A percentile compares a stretch with the other conserved stretches of the same genome.
These are phyloP conservation scores for Cochlearius cochlearius DNA, from an alignment of 2,113 vertebrate species.

Conservation along the genomic window DNA sequence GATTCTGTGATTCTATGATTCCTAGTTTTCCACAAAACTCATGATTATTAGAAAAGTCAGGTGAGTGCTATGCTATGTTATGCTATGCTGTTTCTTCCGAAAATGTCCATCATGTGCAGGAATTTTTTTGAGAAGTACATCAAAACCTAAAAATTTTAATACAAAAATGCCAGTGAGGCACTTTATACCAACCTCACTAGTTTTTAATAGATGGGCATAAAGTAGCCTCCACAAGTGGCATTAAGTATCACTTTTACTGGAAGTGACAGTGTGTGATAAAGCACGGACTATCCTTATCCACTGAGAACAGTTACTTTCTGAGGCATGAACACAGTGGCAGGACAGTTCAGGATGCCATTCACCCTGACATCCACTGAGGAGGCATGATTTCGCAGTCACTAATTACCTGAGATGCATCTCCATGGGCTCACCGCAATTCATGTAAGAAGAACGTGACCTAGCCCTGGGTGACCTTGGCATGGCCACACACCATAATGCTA, in stretches of 20 bases:
- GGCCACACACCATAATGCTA: background rate
- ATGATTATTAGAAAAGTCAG: background rate
- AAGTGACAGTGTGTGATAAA: background rate
- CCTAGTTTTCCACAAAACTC: background rate
- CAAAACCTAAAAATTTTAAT: background rate
- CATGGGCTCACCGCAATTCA: background rate
- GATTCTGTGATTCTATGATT: background rate
- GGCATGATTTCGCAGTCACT: background rate
- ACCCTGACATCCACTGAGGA: background rate
- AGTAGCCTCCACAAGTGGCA: background rate
- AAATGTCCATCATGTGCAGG: background rate
- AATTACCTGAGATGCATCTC: background rate
- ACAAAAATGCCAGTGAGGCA: background rate
- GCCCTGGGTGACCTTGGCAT: background rate
- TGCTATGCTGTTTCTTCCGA: background rate
- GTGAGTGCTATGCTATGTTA: background rate
- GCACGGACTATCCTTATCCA: background rate
- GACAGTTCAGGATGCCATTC: background rate
- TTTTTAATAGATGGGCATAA: background rate
- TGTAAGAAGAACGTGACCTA: background rate
- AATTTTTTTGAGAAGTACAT: accelerated
- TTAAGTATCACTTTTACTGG: background rate
- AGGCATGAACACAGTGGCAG: background rate
- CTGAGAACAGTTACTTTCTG: background rate
- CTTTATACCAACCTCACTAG: background rate